Evolutionary conservation across 2,888 invertebrate species (phyloP).

Genomic region (Anoplius nigerrimus): DNA sequence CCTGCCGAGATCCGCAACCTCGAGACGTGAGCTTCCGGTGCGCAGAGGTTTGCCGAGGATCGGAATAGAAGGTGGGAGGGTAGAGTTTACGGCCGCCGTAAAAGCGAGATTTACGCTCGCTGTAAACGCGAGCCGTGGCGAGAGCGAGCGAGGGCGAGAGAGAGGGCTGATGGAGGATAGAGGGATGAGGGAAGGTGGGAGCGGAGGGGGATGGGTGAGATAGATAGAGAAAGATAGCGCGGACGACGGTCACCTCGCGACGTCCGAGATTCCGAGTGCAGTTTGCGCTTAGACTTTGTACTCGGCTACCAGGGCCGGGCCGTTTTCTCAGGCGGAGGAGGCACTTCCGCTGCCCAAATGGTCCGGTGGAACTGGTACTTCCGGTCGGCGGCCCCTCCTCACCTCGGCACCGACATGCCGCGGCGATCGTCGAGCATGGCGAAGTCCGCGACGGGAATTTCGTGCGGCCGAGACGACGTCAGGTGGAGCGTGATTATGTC

Average conservation of each 20-base stretch:
- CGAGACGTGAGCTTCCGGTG: not conserved
- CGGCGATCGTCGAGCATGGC: too few relatives aligned
- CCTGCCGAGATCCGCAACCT: too few relatives aligned
- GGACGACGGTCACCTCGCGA: constrained; percentile 1
- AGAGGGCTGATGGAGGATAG: not conserved
- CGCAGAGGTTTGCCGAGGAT: not conserved
- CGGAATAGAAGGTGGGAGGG: too few relatives aligned
- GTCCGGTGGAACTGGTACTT: not conserved
- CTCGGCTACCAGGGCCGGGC: not conserved
- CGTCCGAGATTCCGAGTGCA: too few relatives aligned
- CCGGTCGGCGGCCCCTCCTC: too few relatives aligned
- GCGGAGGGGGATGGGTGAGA: not conserved
- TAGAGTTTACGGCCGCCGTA: constrained; percentile 42
- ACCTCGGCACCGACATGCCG: too few relatives aligned
- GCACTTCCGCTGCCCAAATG: constrained; percentile 4
- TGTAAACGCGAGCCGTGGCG: constrained; percentile 42
- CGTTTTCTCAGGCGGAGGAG: not conserved
- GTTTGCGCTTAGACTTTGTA: not conserved
- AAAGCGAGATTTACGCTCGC: constrained; percentile 53
- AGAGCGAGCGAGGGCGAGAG: constrained; percentile 1
- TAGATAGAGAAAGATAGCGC: constrained; percentile 2
- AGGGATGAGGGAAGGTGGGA: too few relatives aligned
- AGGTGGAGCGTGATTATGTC: too few relatives aligned
- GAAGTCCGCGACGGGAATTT: too few relatives aligned
- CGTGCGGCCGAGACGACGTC: too few relatives aligned